A percentile compares a stretch with the other conserved stretches of the same genome.
These are phyloP conservation scores for Microplitis manilae DNA, from an alignment of 2,888 invertebrate genomes.

Conservation along the genomic window DNA sequence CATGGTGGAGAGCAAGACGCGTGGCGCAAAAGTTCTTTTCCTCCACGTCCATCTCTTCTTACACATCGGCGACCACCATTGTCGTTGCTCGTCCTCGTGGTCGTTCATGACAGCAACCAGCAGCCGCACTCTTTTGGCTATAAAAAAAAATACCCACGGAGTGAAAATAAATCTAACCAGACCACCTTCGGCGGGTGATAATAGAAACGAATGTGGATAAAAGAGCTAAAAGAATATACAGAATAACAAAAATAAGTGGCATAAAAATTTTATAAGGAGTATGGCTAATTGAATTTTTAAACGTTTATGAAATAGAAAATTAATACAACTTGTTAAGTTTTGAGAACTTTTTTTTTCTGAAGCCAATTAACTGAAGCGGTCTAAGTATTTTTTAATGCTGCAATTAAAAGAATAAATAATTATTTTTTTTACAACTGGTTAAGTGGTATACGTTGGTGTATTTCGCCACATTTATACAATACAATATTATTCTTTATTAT, in stretches of 20 bases:
- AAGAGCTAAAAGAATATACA: constrained; percentile 12
- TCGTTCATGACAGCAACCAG: not conserved
- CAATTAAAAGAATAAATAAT: not conserved
- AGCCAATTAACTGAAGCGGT: not conserved
- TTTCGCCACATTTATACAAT: not conserved
- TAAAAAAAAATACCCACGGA: constrained; percentile 67
- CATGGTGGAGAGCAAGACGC: not conserved
- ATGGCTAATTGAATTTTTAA: not conserved
- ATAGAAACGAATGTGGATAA: constrained; percentile 61
- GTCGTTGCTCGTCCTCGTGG: not conserved
- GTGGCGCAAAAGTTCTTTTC: not conserved
- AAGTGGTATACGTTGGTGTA: not conserved
- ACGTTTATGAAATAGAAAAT: not conserved
- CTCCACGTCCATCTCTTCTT: constrained; percentile 15
- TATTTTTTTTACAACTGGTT: not conserved
- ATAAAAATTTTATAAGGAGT: not conserved
- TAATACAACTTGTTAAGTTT: not conserved
- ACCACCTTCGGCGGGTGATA: constrained; percentile 55
- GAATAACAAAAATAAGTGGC: not conserved
- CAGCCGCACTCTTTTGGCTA: not conserved
- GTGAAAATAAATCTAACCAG: constrained; percentile 71
- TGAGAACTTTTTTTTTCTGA: not conserved
- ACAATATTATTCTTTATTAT: not conserved
- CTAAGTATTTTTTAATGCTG: not conserved
- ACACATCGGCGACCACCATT: not conserved